These are phyloP conservation scores for Melolontha melolontha DNA, from an alignment of 2,888 invertebrate species.

Conservation along the genomic window DNA sequence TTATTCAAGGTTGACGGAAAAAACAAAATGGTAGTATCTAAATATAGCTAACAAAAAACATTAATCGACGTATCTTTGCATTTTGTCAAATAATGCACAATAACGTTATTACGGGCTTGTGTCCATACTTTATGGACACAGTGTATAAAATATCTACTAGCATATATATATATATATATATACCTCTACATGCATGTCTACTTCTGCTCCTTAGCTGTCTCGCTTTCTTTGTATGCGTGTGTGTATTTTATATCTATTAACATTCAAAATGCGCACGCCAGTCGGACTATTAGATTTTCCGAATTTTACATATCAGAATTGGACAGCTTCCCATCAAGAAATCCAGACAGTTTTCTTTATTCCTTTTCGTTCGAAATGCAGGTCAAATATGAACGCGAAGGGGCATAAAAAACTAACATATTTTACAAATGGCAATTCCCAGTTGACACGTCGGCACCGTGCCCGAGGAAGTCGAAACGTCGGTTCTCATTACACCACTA, in stretches of 20 bases:
- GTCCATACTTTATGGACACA: too few species aligned
- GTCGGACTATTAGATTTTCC: slow-evolving; percentile 48
- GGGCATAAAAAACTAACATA: slow-evolving; percentile 41
- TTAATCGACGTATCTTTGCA: too few species aligned
- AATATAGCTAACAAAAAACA: too few species aligned
- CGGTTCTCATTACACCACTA: slow-evolving; percentile 49
- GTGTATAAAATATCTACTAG: too few species aligned
- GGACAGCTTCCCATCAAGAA: slow-evolving; percentile 32
- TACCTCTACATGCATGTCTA: too few species aligned
- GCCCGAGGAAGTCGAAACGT: slow-evolving; percentile 50
- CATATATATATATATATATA: too few species aligned
- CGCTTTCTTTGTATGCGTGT: neutral
- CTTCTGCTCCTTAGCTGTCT: too few species aligned
- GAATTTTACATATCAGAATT: slow-evolving; percentile 45
- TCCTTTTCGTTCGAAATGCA: slow-evolving; percentile 41
- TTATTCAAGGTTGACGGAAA: too few species aligned
- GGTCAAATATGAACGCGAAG: slow-evolving; percentile 45
- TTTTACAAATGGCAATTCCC: slow-evolving; percentile 44
- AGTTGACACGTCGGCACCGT: slow-evolving; percentile 36
- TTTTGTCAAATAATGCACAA: too few species aligned
- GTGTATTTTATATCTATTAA: slow-evolving; percentile 45
- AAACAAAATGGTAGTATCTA: too few species aligned
- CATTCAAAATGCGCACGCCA: slow-evolving; percentile 48
- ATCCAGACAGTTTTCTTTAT: slow-evolving; percentile 46
- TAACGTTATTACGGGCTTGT: too few species aligned